phyloP scores from a whole-genome alignment of 2,888 invertebrate genomes.

The Trissolcus japonicus region DNA sequence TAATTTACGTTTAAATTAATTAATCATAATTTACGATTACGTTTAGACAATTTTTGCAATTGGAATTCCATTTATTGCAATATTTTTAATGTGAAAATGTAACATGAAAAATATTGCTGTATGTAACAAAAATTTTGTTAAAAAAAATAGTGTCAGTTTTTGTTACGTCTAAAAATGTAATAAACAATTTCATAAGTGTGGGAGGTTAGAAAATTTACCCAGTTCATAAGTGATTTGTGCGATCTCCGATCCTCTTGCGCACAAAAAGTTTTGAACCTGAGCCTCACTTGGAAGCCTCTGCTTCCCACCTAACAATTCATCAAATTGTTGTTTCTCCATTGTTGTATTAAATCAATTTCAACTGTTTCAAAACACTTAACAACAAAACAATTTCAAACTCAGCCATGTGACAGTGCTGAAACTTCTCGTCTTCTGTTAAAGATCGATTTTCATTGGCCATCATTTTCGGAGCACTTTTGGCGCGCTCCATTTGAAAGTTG shows the following conservation, averaged over 20 bases:
- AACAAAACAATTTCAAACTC: not conserved
- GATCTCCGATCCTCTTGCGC: slow-evolving; percentile 84
- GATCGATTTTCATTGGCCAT: no score
- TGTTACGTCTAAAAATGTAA: not conserved
- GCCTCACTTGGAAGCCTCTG: slow-evolving; percentile 79
- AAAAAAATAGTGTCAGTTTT: not conserved
- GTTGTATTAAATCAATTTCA: not conserved
- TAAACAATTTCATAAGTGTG: slow-evolving; percentile 11
- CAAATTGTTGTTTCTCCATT: slow-evolving; percentile 75
- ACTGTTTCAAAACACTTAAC: not conserved
- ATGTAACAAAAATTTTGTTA: not conserved
- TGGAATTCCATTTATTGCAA: no score
- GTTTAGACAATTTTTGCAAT: no score
- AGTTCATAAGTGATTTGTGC: slow-evolving; percentile 83
- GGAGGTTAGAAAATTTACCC: slow-evolving; percentile 70
- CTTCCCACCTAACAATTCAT: slow-evolving; percentile 77
- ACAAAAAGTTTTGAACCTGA: slow-evolving; percentile 81
- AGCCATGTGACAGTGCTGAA: not conserved
- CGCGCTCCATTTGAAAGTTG: no score
- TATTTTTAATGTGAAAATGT: no score
- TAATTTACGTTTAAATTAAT: no score
- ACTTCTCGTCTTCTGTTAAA: not conserved
- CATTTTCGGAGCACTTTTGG: no score
- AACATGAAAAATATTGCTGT: no score
- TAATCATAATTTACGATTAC: no score